Conservation (phyloP, 1,140 invertebrate species). For the Cyrtorhinus lividipennis region DNA sequence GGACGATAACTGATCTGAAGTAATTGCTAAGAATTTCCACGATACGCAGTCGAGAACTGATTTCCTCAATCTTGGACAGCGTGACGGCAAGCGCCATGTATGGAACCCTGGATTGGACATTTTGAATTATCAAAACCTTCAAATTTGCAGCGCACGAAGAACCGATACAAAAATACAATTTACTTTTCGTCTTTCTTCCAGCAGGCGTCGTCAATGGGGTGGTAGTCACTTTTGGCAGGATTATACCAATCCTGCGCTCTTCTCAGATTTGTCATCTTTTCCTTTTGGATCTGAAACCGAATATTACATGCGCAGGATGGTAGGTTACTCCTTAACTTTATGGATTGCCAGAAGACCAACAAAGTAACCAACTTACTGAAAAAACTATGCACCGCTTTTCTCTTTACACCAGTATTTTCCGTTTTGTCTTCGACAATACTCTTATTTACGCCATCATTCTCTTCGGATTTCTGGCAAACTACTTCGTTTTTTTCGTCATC, state of each 20-base stretch:
- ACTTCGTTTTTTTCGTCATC: slow-evolving; percentile 4
- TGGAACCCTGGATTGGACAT: slow-evolving; percentile 49
- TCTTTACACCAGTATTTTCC: no score
- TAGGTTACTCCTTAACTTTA: neutral
- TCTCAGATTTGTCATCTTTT: slow-evolving; percentile 6
- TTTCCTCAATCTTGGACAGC: slow-evolving; percentile 79
- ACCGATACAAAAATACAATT: slow-evolving; percentile 23
- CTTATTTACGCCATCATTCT: no score
- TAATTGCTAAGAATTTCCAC: slow-evolving; percentile 90
- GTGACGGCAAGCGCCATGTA: slow-evolving; percentile 85
- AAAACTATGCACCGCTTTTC: slow-evolving; percentile 14
- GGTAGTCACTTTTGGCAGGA: slow-evolving; percentile 55
- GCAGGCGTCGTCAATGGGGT: slow-evolving; percentile 79
- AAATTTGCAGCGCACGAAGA: neutral
- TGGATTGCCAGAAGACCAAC: neutral
- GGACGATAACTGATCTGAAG: slow-evolving; percentile 77
- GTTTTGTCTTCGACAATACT: no score
- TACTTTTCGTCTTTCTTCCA: slow-evolving; percentile 67
- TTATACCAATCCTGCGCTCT: slow-evolving; percentile 42
- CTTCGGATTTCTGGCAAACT: neutral
- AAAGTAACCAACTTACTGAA: neutral
- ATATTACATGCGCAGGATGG: neutral
- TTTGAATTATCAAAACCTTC: neutral
- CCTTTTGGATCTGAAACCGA: neutral
- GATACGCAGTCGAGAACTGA: slow-evolving; percentile 79